Percentiles rank a stretch among this genome's conserved stretches.
phyloP scores from a whole-genome alignment of 2,888 invertebrate genomes.

The Dioctria linearis region DNA sequence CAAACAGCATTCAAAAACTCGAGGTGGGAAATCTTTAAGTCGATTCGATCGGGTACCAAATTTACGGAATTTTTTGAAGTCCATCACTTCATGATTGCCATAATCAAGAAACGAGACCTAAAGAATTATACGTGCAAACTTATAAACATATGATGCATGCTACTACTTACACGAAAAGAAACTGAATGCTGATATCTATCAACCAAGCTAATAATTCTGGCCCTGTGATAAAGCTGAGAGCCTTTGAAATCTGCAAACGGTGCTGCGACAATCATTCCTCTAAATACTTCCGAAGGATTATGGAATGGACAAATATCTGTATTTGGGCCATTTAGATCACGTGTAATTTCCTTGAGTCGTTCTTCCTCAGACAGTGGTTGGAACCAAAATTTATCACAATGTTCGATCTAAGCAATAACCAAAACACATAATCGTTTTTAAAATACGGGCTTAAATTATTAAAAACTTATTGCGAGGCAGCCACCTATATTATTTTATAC shows the following conservation, averaged over 20 bases:
- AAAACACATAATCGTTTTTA: not conserved
- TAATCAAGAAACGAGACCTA: constrained; percentile 86
- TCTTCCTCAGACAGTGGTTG: constrained; percentile 65
- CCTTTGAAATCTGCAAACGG: constrained; percentile 71
- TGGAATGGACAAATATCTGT: constrained; percentile 63
- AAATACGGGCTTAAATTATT: not conserved
- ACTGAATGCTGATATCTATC: constrained; percentile 61
- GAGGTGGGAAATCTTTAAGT: constrained; percentile 71
- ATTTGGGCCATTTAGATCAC: constrained; percentile 67
- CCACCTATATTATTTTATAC: no score
- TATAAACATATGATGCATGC: not conserved
- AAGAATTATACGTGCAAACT: constrained; percentile 54
- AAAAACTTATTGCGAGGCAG: constrained; percentile 6
- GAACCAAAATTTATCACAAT: constrained; percentile 69
- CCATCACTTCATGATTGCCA: constrained; percentile 76
- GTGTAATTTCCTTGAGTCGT: constrained; percentile 67
- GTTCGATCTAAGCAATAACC: constrained; percentile 62
- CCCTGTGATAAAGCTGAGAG: constrained; percentile 73
- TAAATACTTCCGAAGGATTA: constrained; percentile 65
- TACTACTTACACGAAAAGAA: constrained; percentile 62
- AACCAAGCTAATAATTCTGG: constrained; percentile 71
- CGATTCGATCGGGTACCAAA: constrained; percentile 63
- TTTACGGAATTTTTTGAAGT: constrained; percentile 71
- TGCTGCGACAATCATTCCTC: constrained; percentile 76
- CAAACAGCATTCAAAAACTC: constrained; percentile 82